Conservation (phyloP, 1,140 invertebrate species). For the Galendromus occidentalis region DNA sequence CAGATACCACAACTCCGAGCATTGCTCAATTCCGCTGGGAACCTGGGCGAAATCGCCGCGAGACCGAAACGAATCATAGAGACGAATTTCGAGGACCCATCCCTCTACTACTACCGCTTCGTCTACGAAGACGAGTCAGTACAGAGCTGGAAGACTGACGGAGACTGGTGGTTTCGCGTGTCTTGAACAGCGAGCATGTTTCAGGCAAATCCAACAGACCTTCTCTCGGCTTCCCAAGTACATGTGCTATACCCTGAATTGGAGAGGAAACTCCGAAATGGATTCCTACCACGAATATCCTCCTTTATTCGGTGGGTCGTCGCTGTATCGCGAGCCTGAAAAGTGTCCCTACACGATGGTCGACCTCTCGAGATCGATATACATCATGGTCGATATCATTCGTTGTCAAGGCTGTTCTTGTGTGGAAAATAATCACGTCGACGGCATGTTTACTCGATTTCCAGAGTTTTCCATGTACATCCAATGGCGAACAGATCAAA, state of each 20-base stretch:
- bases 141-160: neutral
- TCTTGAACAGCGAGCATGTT: neutral
- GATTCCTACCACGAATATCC: conserved; percentile 6
- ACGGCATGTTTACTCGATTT: too few relatives aligned
- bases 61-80: neutral
- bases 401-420: too few relatives aligned
- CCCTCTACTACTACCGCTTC: neutral
- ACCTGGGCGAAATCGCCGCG: neutral
- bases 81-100: neutral
- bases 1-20: neutral
- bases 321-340: too few relatives aligned
- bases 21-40: neutral
- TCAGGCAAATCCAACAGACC: neutral
- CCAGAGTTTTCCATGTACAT: neutral
- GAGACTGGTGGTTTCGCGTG: too few relatives aligned
- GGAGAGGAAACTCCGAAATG: neutral
- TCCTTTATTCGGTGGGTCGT: neutral
- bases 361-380: too few relatives aligned
- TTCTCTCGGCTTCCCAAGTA: neutral
- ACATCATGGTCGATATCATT: too few relatives aligned
- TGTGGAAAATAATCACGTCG: too few relatives aligned
- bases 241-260: conserved; percentile 3
- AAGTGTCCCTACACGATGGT: too few relatives aligned
- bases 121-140: neutral
- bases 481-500: neutral